phyloP scores from a whole-genome alignment of 2,113 vertebrate species.

The Dasyurus viverrinus region DNA sequence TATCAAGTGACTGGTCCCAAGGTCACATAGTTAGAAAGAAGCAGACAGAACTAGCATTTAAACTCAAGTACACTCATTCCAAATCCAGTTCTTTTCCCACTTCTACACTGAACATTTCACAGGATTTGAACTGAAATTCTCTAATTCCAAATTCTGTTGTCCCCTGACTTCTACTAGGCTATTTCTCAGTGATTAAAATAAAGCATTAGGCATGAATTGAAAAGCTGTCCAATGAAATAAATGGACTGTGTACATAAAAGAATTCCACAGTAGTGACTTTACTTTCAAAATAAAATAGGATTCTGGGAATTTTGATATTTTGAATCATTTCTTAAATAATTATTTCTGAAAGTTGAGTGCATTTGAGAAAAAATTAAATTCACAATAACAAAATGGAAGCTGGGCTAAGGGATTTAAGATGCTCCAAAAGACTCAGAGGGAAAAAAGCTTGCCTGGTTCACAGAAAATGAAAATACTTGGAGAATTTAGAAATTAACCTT shows the following conservation, averaged over 20 bases:
- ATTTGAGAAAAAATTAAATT: neutral
- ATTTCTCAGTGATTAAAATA: neutral
- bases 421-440: neutral
- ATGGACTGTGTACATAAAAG: neutral
- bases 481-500: neutral
- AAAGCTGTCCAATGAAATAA: neutral
- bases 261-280: neutral
- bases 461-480: neutral
- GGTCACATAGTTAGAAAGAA: neutral
- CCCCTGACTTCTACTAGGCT: neutral
- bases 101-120: neutral
- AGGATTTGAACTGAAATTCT: neutral
- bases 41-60: no score
- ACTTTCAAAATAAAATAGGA: neutral
- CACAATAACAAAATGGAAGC: neutral
- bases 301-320: neutral
- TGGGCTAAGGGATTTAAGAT: neutral
- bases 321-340: neutral
- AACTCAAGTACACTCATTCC: neutral
- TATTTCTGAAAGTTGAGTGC: neutral
- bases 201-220: neutral
- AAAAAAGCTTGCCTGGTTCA: neutral
- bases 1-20: neutral
- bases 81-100: neutral
- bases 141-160: neutral